Evolutionary conservation across 1,140 invertebrate genomes (phyloP).

Genomic region (Leguminivora glycinivorella): DNA sequence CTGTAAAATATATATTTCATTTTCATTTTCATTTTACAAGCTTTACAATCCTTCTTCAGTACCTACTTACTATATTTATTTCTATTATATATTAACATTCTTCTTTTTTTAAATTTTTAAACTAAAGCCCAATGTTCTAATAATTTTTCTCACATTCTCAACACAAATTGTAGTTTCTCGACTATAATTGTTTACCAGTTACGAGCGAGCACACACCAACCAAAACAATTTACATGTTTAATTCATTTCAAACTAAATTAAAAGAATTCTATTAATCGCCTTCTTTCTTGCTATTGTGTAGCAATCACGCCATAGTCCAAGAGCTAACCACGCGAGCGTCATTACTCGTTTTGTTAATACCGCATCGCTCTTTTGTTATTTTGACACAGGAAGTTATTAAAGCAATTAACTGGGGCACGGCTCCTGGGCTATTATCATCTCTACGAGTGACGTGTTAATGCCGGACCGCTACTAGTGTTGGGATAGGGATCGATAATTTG

Average conservation of each 20-base stretch:
- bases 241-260: constrained; percentile 17
- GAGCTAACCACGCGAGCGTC: constrained; percentile 44
- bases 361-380: constrained; percentile 75
- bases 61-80: no score
- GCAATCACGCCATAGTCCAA: constrained; percentile 45
- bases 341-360: constrained; percentile 62
- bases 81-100: no score
- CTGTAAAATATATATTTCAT: no score
- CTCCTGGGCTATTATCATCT: constrained; percentile 76
- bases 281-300: constrained; percentile 29
- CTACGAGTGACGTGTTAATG: constrained; percentile 77
- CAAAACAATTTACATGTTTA: constrained; percentile 8
- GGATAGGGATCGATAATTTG: constrained; percentile 31
- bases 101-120: neutral
- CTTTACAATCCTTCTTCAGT: no score
- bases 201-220: neutral
- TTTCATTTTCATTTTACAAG: no score
- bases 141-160: neutral
- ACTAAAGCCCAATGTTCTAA: neutral
- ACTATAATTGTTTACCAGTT: constrained; percentile 1
- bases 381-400: constrained; percentile 79
- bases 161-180: neutral
- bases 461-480: constrained; percentile 65
- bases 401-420: constrained; percentile 76
- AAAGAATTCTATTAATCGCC: constrained; percentile 14